These are phyloP conservation scores for Noctilio leporinus DNA, from an alignment of 2,113 vertebrate genomes.

Conservation along the genomic window DNA sequence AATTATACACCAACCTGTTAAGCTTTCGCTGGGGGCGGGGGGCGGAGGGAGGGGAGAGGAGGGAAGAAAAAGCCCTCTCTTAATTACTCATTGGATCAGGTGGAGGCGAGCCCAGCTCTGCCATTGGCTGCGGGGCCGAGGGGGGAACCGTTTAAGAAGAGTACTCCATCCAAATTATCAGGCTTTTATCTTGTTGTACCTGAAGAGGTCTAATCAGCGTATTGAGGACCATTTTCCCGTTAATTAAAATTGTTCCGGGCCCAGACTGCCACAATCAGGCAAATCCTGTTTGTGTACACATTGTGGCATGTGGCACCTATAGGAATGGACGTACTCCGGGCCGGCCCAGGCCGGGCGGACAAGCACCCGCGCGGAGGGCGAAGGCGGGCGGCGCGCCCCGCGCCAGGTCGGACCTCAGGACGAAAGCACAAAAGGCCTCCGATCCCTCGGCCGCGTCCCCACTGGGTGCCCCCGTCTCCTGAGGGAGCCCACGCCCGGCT, in stretches of 20 bases:
- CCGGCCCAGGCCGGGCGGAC: background rate
- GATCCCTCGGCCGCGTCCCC: no score
- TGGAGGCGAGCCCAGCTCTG: slow-evolving; percentile 78
- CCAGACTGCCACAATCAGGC: slow-evolving; percentile 79
- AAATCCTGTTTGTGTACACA: slow-evolving; percentile 74
- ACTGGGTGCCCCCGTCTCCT: background rate
- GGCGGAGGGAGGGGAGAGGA: slow-evolving; percentile 52
- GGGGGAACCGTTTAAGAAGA: slow-evolving; percentile 76
- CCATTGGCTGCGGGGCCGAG: slow-evolving; percentile 80
- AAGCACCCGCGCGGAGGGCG: background rate
- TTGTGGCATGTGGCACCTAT: slow-evolving; percentile 24
- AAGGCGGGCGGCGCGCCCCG: background rate
- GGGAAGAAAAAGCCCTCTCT: slow-evolving; percentile 74
- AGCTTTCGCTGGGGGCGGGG: slow-evolving; percentile 69
- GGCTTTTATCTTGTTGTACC: slow-evolving; percentile 86
- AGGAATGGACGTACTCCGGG: background rate
- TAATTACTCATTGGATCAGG: slow-evolving; percentile 84
- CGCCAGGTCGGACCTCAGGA: background rate
- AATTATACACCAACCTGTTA: slow-evolving; percentile 78
- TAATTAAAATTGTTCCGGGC: slow-evolving; percentile 86
- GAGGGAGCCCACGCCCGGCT: background rate
- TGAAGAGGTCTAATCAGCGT: slow-evolving; percentile 86
- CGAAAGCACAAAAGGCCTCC: background rate
- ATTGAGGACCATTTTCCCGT: slow-evolving; percentile 83
- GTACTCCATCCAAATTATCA: slow-evolving; percentile 86